Conservation (phyloP, 1,140 invertebrate genomes). For the Cryptotermes secundus region DNA sequence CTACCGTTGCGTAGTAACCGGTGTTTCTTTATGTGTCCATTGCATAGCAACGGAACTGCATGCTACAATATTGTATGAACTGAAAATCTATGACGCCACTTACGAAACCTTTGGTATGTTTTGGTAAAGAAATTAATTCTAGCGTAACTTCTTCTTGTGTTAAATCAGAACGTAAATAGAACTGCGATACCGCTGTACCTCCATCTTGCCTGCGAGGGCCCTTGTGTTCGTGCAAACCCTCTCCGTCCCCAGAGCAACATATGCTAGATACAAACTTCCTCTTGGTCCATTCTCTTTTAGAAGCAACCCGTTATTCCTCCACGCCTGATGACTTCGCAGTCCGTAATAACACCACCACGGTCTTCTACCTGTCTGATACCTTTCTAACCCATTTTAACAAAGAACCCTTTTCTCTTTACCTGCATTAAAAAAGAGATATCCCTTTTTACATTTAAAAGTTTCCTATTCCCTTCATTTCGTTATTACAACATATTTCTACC, state of each 20-base stretch:
- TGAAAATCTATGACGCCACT: too few species aligned
- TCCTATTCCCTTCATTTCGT: neutral
- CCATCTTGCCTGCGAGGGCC: too few species aligned
- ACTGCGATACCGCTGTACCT: too few species aligned
- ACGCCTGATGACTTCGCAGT: neutral
- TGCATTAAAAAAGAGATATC: slow-evolving; percentile 4
- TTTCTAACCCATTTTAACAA: slow-evolving; percentile 16
- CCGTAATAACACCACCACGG: neutral
- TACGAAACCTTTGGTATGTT: neutral
- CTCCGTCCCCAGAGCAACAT: neutral
- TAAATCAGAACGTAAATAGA: too few species aligned
- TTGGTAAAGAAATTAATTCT: neutral
- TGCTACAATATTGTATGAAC: too few species aligned
- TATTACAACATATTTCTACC: slow-evolving; percentile 18
- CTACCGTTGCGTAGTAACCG: too few species aligned
- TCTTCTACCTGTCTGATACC: neutral
- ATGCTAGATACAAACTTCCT: neutral
- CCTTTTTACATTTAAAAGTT: neutral
- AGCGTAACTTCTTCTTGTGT: neutral
- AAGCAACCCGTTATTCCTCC: slow-evolving; percentile 3
- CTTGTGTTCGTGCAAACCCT: neutral
- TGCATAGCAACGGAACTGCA: too few species aligned
- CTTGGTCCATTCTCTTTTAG: slow-evolving; percentile 2
- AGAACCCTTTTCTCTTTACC: neutral
- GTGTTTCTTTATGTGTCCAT: too few species aligned